Evolutionary conservation across 2,113 vertebrate genomes (phyloP), one percentile per base, ranked within the genome.

Genomic region (Myiagra hebetior): DNA sequence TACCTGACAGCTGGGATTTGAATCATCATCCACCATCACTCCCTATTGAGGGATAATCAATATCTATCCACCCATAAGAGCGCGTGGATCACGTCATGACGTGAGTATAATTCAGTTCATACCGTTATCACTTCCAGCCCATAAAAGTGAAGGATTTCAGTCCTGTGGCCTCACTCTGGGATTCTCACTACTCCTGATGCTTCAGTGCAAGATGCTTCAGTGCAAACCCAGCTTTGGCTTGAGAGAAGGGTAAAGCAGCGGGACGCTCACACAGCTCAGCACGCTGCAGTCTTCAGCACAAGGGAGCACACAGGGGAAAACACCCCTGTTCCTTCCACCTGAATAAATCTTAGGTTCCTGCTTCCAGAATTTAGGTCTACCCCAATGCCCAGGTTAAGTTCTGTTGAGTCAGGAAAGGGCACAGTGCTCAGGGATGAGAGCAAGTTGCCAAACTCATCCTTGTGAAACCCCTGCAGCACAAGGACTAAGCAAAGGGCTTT

Each of bases 131-230:
- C 68, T 77, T 88, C 89, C 87, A 93, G 85, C 55, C 60, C 85
- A 69, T 90, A 92, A 95, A 93, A 97, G 89, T 60, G 56, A 91
- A 92, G 23, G 69, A 95, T 96, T 89, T 93, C 57, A 79, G 21
- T 68, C 60, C 86, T 35, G 15, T 6, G 14, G 75, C 79, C 55
- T 83, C 63, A 67, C 33, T 69, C 33, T 67, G 82, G 75, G 72
- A 84, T 42, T 55, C 68, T 88, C 16, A 10, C 70, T 76, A 50
- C 74, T 69, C 42, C 50, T 44, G 70, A 24, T 19, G n/a, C 68
- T 83, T 75, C 26, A 60, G 56, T n/a, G 19, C 41, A 70, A 80
- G 67, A 62, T 19, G 64, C 24, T 76, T 37, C 49, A 30, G 67
- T 23, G 49, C 70, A 89, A 85, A 69, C 18, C 26, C 21, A 42